These are phyloP conservation scores for Chromobotia macracanthus DNA, from an alignment of 2,797 vertebrate species.

Conservation along the genomic window DNA sequence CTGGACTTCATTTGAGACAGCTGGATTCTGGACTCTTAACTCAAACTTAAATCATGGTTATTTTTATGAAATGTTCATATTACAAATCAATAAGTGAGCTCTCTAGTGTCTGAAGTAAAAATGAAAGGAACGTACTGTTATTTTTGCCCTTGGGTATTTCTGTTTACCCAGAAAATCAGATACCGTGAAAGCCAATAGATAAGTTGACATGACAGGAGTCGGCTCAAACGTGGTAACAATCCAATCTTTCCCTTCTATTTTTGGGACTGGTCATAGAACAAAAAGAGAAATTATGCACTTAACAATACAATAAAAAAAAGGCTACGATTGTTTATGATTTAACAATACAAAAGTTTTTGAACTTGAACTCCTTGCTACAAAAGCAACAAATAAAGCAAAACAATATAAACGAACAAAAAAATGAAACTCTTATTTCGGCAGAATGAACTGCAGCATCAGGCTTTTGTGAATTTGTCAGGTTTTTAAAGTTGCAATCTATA, in stretches of 20 bases:
- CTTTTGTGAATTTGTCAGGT: too few relatives aligned
- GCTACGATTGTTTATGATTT: too few relatives aligned
- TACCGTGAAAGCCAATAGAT: slow-evolving; percentile 75
- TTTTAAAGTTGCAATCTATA: too few relatives aligned
- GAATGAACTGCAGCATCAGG: too few relatives aligned
- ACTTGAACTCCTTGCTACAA: too few relatives aligned
- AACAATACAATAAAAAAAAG: not conserved
- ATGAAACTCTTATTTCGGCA: too few relatives aligned
- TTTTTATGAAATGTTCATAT: not conserved
- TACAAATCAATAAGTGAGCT: not conserved
- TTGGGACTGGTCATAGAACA: not conserved
- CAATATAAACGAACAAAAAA: too few relatives aligned
- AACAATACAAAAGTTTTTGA: too few relatives aligned
- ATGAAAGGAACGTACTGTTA: slow-evolving; percentile 64
- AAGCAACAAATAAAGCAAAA: too few relatives aligned
- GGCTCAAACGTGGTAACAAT: slow-evolving; percentile 55
- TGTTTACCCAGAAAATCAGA: slow-evolving; percentile 28
- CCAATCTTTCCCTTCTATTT: slow-evolving; percentile 64
- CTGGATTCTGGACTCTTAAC: not conserved
- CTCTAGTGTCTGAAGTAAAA: not conserved
- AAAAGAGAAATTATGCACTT: slow-evolving; percentile 10
- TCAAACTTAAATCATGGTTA: not conserved
- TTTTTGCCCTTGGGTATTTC: fast-evolving
- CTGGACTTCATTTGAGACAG: not conserved
- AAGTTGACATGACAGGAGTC: slow-evolving; percentile 76